A percentile compares a stretch with the other conserved stretches of the same genome.
Conservation (phyloP, 2,797 vertebrate genomes). For the Cuniculus paca region DNA sequence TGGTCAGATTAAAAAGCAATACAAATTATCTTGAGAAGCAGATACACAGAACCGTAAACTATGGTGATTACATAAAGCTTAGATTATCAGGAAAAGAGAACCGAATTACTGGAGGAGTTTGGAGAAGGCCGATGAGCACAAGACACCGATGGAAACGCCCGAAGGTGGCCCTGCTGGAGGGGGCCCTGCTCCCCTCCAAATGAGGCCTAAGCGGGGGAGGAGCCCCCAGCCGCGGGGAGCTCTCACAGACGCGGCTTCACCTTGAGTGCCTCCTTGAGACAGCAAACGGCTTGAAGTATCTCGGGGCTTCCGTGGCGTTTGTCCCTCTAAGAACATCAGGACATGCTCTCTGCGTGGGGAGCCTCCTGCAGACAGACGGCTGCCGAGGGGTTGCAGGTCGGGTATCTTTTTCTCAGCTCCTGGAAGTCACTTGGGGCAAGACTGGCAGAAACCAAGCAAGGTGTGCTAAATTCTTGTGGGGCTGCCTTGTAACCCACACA, state of each 20-base stretch:
- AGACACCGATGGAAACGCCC: neutral
- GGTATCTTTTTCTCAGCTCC: slow-evolving; percentile 12
- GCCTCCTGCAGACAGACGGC: neutral
- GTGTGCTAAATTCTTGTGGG: neutral
- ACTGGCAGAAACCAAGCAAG: neutral
- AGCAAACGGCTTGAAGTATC: neutral
- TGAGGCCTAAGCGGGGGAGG: neutral
- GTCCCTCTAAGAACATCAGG: neutral
- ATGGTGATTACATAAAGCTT: slow-evolving; percentile 2
- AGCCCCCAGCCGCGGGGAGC: neutral
- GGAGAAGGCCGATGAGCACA: neutral
- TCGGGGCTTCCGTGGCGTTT: neutral
- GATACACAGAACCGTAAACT: neutral
- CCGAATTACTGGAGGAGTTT: neutral
- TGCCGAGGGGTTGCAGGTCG: neutral
- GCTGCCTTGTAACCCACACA: neutral
- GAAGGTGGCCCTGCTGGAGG: neutral
- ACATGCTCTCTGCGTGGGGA: neutral
- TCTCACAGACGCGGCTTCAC: neutral
- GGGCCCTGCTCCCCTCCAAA: too few relatives aligned
- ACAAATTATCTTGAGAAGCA: neutral
- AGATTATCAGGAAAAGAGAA: neutral
- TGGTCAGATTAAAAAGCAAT: slow-evolving; percentile 38
- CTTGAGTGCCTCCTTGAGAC: neutral
- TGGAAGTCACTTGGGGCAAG: neutral